phyloP scores from a whole-genome alignment of 2,113 vertebrate genomes.

The Nicator chloris region DNA sequence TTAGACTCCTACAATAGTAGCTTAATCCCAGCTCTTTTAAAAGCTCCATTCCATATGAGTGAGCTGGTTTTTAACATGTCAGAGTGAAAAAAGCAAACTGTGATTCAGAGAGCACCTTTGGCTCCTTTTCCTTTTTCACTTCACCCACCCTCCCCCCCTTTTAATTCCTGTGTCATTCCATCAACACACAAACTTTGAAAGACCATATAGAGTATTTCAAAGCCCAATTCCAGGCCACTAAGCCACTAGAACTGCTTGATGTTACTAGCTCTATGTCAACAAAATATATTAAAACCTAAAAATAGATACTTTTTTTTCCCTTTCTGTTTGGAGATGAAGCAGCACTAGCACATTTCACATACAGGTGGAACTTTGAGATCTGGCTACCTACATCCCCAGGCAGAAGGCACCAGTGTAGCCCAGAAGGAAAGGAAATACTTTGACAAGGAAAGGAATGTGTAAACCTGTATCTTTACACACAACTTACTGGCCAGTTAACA shows the following conservation, averaged over 20 bases:
- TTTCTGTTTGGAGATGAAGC: background rate
- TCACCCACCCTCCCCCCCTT: background rate
- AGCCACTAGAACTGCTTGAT: background rate
- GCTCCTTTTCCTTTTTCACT: background rate
- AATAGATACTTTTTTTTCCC: background rate
- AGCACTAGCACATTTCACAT: background rate
- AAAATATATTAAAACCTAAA: constrained; percentile 32
- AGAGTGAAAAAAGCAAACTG: constrained; percentile 13
- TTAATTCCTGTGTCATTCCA: background rate
- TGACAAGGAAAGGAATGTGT: background rate
- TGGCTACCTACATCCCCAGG: background rate
- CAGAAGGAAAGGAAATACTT: background rate
- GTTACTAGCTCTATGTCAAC: constrained; percentile 20
- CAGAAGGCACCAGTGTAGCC: background rate
- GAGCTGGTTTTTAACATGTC: constrained; percentile 22
- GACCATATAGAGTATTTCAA: background rate
- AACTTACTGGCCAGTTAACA: background rate
- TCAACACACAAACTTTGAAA: background rate
- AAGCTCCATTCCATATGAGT: constrained; percentile 6
- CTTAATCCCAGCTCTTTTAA: constrained; percentile 39
- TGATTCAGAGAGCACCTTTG: constrained; percentile 22
- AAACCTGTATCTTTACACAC: background rate
- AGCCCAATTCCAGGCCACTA: background rate
- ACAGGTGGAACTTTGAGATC: background rate
- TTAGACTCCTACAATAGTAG: background rate